Percentiles rank a stretch among this genome's conserved stretches.
phyloP scores from a whole-genome alignment of 2,113 vertebrate species.

The Oplegnathus fasciatus region DNA sequence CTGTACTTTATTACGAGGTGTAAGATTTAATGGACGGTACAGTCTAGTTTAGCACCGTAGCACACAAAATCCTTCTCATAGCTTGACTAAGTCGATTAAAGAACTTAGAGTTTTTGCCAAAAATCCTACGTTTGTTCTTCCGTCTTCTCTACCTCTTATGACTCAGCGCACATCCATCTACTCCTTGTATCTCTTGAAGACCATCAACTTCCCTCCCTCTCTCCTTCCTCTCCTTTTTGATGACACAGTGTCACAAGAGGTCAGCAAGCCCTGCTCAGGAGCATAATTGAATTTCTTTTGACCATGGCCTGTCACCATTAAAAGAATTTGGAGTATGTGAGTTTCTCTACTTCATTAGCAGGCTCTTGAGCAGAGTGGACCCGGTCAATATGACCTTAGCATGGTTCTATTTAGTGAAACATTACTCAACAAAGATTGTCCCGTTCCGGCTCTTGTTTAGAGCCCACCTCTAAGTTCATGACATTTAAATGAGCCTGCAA shows the following conservation, averaged over 20 bases:
- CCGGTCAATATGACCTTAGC: slow-evolving; percentile 51
- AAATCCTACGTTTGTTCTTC: background rate
- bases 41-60: background rate
- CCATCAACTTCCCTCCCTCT: background rate
- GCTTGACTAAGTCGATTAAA: slow-evolving; percentile 1
- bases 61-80: slow-evolving; percentile 1
- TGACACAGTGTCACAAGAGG: slow-evolving; percentile 42
- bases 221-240: background rate
- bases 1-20: background rate
- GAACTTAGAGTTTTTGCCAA: background rate
- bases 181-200: background rate
- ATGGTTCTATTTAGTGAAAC: slow-evolving; percentile 39
- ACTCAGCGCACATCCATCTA: slow-evolving; percentile 13
- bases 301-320: slow-evolving; percentile 49
- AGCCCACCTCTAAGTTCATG: slow-evolving; percentile 13
- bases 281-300: slow-evolving; percentile 62
- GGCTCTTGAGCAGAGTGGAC: slow-evolving; percentile 11
- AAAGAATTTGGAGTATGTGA: slow-evolving; percentile 35
- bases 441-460: background rate
- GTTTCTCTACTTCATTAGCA: slow-evolving; percentile 47
- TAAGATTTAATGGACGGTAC: background rate
- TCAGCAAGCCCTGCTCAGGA: slow-evolving; percentile 36
- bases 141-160: background rate
- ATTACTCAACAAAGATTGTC: slow-evolving; percentile 25
- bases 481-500: slow-evolving; percentile 46